A percentile compares a stretch with the other conserved stretches of the same genome.
Evolutionary conservation across 2,113 vertebrate species (phyloP).

Genomic region (Xyliphius kryptos): DNA sequence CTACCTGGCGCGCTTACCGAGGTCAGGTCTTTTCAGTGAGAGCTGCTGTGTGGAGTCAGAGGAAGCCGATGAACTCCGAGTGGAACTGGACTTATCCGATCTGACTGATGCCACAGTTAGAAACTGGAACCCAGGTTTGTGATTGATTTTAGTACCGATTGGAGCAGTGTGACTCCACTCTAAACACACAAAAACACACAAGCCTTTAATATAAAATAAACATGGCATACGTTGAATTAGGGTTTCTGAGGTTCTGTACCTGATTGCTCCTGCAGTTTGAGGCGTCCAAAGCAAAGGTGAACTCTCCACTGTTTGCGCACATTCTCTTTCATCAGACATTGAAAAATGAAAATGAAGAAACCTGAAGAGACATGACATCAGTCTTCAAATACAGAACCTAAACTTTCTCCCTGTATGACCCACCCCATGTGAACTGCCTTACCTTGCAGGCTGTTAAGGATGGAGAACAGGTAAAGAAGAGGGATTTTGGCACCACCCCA

Average conservation of each 20-base stretch:
- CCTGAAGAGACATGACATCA: constrained; percentile 56
- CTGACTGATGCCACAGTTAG: constrained; percentile 54
- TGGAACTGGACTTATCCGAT: constrained; percentile 64
- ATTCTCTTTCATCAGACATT: constrained; percentile 85
- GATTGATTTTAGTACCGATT: constrained; percentile 49
- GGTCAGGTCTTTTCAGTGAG: constrained; percentile 51
- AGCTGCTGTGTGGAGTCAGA: constrained; percentile 55
- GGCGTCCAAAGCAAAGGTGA: constrained; percentile 70
- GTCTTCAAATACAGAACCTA: constrained; percentile 55
- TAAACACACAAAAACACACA: constrained; percentile 45
- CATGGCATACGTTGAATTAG: not conserved
- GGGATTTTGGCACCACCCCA: constrained; percentile 68
- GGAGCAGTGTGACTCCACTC: constrained; percentile 68
- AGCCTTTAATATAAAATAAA: not conserved
- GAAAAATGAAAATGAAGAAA: constrained; percentile 83
- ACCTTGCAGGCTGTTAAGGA: constrained; percentile 86
- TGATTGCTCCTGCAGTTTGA: constrained; percentile 63
- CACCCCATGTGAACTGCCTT: not conserved
- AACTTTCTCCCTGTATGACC: constrained; percentile 7
- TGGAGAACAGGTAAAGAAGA: constrained; percentile 79
- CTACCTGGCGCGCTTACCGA: constrained; percentile 49
- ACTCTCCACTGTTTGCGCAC: constrained; percentile 75
- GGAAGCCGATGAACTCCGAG: constrained; percentile 65
- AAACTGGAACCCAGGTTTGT: constrained; percentile 39
- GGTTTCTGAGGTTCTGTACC: constrained; percentile 54